These are phyloP conservation scores for Manis crassicaudata DNA, from an alignment of 2,797 vertebrate species.

Conservation along the genomic window DNA sequence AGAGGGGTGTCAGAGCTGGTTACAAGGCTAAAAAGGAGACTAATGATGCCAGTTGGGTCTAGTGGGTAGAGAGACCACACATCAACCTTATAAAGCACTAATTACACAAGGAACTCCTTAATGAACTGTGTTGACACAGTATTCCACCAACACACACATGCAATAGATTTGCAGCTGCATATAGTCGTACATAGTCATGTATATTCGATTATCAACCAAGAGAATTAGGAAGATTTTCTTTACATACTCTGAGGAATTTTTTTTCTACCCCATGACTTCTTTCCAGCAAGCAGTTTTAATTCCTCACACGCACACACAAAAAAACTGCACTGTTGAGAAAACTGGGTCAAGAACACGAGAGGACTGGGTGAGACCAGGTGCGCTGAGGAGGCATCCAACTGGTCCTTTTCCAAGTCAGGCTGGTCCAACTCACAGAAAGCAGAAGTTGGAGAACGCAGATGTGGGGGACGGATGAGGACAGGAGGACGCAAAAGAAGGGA, in stretches of 20 bases:
- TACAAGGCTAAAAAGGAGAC: neutral
- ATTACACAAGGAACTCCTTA: neutral
- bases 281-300: slow-evolving; percentile 1
- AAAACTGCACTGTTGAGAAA: neutral
- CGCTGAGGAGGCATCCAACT: neutral
- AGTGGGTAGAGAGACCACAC: accelerated
- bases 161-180: accelerated
- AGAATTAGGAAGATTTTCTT: neutral
- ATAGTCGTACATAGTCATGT: too few species aligned
- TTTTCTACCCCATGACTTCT: neutral
- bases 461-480: neutral
- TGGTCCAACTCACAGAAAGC: neutral
- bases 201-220: neutral
- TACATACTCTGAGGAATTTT: neutral
- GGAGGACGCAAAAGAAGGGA: neutral
- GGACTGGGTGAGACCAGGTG: accelerated
- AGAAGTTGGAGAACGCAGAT: neutral
- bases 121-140: neutral
- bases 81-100: neutral
- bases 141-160: neutral
- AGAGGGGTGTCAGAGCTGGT: neutral
- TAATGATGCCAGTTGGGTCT: accelerated
- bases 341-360: neutral
- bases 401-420: neutral
- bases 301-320: neutral